Percentiles rank a stretch among this genome's conserved stretches.
These are phyloP conservation scores for Pediacus dermestoides DNA, from an alignment of 2,888 invertebrate genomes.

Conservation along the genomic window DNA sequence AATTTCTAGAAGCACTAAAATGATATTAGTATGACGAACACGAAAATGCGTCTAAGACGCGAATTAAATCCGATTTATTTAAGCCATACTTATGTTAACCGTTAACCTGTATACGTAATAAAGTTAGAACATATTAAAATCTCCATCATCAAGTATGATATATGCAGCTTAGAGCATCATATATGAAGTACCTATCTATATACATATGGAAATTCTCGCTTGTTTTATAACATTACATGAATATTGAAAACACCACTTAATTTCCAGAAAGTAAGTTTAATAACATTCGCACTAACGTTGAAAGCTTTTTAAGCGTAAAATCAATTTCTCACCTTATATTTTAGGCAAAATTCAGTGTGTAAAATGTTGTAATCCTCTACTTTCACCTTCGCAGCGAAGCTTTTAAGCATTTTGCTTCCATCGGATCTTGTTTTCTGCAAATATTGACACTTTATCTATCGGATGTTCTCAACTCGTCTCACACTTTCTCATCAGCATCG, in stretches of 20 bases:
- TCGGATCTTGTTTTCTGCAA: conserved; percentile 41
- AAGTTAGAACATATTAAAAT: too few species aligned
- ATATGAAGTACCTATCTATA: too few species aligned
- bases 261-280: conserved; percentile 25
- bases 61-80: too few species aligned
- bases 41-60: too few species aligned
- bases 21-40: too few species aligned
- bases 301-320: conserved; percentile 40
- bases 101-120: too few species aligned
- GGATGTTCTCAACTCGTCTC: conserved; percentile 22
- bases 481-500: conserved; percentile 13
- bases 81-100: too few species aligned
- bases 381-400: conserved; percentile 36
- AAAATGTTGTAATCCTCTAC: conserved; percentile 38
- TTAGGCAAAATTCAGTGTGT: conserved; percentile 29
- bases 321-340: conserved; percentile 32
- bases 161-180: too few species aligned
- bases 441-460: conserved; percentile 42
- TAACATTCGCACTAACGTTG: conserved; percentile 29
- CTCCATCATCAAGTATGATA: too few species aligned
- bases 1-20: too few species aligned
- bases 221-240: conserved; percentile 1
- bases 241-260: conserved; percentile 21
- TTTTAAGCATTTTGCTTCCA: conserved; percentile 39
- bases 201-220: neutral